These are phyloP conservation scores for Sporophila hypoxantha DNA, from an alignment of 2,113 vertebrate species.

Conservation along the genomic window DNA sequence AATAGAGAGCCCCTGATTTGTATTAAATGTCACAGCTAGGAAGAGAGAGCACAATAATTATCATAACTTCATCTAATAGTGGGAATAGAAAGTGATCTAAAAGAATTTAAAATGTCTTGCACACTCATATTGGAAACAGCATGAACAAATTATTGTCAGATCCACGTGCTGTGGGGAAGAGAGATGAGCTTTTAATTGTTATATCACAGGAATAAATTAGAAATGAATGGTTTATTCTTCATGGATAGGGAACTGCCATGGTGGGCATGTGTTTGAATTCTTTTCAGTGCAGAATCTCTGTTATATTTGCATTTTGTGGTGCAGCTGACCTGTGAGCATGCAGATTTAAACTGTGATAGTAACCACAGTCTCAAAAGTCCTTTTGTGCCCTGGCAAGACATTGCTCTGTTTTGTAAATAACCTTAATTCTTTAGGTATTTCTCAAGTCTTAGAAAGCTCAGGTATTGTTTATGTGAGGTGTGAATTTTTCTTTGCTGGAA, in stretches of 20 bases:
- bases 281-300: neutral
- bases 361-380: neutral
- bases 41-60: neutral
- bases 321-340: neutral
- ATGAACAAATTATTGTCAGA: neutral
- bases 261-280: neutral
- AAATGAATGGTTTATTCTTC: neutral
- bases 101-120: neutral
- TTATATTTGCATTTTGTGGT: neutral
- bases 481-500: neutral
- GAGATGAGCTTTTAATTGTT: neutral
- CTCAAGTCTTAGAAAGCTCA: neutral
- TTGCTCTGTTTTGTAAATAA: neutral
- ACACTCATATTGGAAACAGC: neutral
- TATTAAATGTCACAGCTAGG: neutral
- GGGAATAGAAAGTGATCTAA: neutral
- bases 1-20: neutral
- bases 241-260: fast-evolving
- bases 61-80: neutral
- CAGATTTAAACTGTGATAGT: neutral
- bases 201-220: neutral
- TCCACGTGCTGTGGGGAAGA: neutral
- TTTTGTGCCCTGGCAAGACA: neutral
- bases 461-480: neutral
- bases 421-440: neutral